Percentiles rank a stretch among this genome's conserved stretches.
Conservation (phyloP, 2,113 vertebrate species). For the Coregonus clupeaformis region DNA sequence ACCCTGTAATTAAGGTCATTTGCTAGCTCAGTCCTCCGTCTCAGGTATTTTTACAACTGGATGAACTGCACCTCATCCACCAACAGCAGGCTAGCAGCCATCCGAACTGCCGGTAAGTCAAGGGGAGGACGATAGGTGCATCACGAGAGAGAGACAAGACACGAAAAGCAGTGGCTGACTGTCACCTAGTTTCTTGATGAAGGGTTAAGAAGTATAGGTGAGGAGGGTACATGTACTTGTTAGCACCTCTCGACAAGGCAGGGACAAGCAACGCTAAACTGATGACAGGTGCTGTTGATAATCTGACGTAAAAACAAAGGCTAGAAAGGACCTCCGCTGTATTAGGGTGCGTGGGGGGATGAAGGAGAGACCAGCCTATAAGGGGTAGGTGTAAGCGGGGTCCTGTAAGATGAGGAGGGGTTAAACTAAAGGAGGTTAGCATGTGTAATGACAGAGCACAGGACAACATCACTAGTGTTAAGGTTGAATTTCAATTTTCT, state of each 20-base stretch:
- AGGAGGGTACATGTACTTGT: not conserved
- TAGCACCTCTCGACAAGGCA: constrained; percentile 16
- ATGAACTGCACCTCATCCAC: not conserved
- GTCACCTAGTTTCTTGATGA: too few relatives aligned
- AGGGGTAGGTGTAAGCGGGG: constrained; percentile 22
- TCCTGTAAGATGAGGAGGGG: not conserved
- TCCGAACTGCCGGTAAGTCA: not conserved
- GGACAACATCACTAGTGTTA: not conserved
- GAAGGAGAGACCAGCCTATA: constrained; percentile 34
- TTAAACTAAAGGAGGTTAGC: not conserved
- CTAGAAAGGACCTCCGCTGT: constrained; percentile 25
- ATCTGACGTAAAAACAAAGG: constrained; percentile 7
- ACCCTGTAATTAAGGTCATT: constrained; percentile 20
- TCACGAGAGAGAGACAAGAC: not conserved
- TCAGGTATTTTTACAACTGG: constrained; percentile 15
- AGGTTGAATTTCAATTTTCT: too few relatives aligned
- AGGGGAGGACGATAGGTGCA: not conserved
- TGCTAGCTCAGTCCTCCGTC: constrained; percentile 3
- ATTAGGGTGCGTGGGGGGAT: constrained; percentile 37
- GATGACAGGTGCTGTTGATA: constrained; percentile 52
- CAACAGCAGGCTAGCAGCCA: not conserved
- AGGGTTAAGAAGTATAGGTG: not conserved
- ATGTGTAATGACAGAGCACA: constrained; percentile 26
- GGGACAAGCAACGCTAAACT: constrained; percentile 15
- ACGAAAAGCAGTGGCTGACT: too few relatives aligned